Evolutionary conservation across 1,140 invertebrate species (phyloP), one percentile per base, ranked within the genome.

Genomic region (Drosophila sucinea): DNA sequence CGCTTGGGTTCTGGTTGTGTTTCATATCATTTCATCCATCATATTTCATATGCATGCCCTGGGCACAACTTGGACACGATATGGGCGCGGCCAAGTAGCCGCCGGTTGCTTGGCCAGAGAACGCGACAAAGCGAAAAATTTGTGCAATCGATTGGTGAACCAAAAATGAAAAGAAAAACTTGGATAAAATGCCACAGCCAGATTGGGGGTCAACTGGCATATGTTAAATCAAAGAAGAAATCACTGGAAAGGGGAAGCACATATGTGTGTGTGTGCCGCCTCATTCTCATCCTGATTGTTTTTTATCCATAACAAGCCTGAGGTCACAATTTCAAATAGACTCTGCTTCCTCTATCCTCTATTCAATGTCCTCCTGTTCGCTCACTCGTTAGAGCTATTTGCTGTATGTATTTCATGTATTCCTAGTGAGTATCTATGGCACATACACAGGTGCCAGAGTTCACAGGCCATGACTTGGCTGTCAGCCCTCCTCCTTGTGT

Each of bases 81-180:
- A 29, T 62, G 80, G 83, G 83, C 84, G 83, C 66, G 84, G 73
- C 77, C 77, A 80, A 77, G 77, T 90, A 69, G 84, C 84, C 84
- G 70, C 63, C 85, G 85, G 77, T 81, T 89, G 84, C 81, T 90
- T 89, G 68, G 65, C 29, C 77, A 81, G 47, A 70, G 68, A 51
- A 72, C 85, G 84, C 84, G 84, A 89, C 84, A 89, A 85, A 90
- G 84, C 84, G 84, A 84, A 89, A 89, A 89, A 89, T 89, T 58
- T 90, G 84, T 81, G 78, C 84, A 89, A 89, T 89, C 84, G 84
- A 89, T 89, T 90, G 84, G 60, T 72, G 75, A 71, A 40, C 32
- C 57, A 33, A 60, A 11, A 58, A 29, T 29, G 38, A 29, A 41
- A 47, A 41, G 30, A 32, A 51, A 35, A 35, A 51, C 35, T 11